Conservation (phyloP, 2,797 vertebrate genomes). For the Melanitta fusca region DNA sequence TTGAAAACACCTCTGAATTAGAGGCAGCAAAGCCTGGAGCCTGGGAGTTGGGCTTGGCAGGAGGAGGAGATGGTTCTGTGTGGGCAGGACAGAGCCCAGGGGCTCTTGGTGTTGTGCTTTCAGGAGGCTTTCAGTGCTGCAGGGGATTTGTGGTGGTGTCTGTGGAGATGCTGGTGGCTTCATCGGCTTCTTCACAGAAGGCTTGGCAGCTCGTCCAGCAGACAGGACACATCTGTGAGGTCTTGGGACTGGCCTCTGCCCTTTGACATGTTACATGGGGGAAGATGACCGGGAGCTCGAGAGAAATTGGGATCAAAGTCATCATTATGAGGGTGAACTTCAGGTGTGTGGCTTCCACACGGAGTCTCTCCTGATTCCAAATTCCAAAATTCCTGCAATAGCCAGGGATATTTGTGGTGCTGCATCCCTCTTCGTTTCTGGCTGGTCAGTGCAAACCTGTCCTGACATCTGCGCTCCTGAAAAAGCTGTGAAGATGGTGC, state of each 20-base stretch:
- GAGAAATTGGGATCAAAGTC: neutral
- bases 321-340: neutral
- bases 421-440: neutral
- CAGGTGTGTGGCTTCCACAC: neutral
- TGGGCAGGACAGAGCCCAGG: neutral
- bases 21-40: neutral
- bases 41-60: neutral
- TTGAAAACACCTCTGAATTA: neutral
- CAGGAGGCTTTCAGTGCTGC: neutral
- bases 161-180: neutral
- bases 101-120: neutral
- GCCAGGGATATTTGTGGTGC: neutral
- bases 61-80: neutral
- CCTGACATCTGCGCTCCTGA: neutral
- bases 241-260: rapidly evolving
- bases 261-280: neutral
- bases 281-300: neutral
- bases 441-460: neutral
- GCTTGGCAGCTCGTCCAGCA: neutral
- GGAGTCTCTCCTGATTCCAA: neutral
- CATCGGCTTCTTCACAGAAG: neutral
- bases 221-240: rapidly evolving
- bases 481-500: neutral
- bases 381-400: neutral
- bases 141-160: neutral